A percentile compares a stretch with the other conserved stretches of the same genome.
These are phyloP conservation scores for Numenius arquata DNA, from an alignment of 2,113 vertebrate genomes.

Conservation along the genomic window DNA sequence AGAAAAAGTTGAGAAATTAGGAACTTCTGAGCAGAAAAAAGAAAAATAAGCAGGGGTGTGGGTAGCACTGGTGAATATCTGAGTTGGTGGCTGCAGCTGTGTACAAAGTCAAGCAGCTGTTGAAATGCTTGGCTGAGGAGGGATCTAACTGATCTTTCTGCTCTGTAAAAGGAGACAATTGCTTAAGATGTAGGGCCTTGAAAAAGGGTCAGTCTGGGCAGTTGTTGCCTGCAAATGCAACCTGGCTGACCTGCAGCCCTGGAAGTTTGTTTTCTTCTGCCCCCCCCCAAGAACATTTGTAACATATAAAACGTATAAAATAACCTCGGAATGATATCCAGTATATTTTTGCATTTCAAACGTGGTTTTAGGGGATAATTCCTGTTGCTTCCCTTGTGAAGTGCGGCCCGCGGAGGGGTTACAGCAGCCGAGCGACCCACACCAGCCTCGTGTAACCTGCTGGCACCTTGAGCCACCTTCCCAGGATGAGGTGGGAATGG, in stretches of 20 bases:
- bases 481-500: neutral
- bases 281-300: neutral
- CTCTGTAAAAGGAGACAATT: neutral
- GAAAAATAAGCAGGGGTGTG: neutral
- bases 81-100: neutral
- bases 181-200: neutral
- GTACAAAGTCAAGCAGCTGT: neutral
- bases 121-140: neutral
- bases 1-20: neutral
- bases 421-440: neutral
- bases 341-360: neutral
- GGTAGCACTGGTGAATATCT: neutral
- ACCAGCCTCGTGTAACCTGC: neutral
- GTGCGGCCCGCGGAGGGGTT: fast-evolving
- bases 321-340: neutral
- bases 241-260: neutral
- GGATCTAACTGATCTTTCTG: neutral
- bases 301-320: neutral
- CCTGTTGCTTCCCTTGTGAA: neutral
- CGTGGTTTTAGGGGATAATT: neutral
- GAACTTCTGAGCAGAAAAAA: neutral
- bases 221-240: neutral
- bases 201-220: neutral
- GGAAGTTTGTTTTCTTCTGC: neutral
- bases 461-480: neutral